Conservation (phyloP, 1,140 invertebrate genomes). For the Whitmania pigra region DNA sequence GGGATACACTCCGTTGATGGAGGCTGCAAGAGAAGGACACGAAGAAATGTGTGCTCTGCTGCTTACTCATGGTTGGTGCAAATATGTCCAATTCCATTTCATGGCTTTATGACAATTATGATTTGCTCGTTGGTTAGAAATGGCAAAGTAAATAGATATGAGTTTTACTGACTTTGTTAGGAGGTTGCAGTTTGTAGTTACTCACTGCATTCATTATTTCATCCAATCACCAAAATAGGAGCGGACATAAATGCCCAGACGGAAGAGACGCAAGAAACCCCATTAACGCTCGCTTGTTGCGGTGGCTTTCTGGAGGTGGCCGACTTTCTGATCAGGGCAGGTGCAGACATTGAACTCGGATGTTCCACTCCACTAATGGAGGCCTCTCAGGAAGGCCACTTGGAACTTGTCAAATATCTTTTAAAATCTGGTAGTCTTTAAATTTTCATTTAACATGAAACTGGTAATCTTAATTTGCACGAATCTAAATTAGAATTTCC, state of each 20-base stretch:
- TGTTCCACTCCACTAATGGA: constrained; percentile 96
- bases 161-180: not conserved
- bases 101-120: no score
- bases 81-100: not conserved
- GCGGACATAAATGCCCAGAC: constrained; percentile 95
- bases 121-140: constrained; percentile 20
- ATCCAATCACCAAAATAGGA: constrained; percentile 44
- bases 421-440: constrained; percentile 32
- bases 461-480: not conserved
- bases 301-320: constrained; percentile 95
- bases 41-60: constrained; percentile 93
- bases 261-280: constrained; percentile 92
- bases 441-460: not conserved
- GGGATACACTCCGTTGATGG: constrained; percentile 91
- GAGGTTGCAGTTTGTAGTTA: not conserved
- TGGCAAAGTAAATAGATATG: not conserved
- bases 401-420: constrained; percentile 66
- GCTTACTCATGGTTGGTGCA: constrained; percentile 63
- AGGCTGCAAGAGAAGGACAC: constrained; percentile 92
- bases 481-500: not conserved
- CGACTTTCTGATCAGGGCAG: constrained; percentile 84
- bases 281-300: constrained; percentile 87
- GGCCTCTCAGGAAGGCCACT: constrained; percentile 88
- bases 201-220: no score
- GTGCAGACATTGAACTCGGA: constrained; percentile 85